Evolutionary conservation across 1,140 invertebrate genomes (phyloP).

Genomic region (Watersipora subatra): DNA sequence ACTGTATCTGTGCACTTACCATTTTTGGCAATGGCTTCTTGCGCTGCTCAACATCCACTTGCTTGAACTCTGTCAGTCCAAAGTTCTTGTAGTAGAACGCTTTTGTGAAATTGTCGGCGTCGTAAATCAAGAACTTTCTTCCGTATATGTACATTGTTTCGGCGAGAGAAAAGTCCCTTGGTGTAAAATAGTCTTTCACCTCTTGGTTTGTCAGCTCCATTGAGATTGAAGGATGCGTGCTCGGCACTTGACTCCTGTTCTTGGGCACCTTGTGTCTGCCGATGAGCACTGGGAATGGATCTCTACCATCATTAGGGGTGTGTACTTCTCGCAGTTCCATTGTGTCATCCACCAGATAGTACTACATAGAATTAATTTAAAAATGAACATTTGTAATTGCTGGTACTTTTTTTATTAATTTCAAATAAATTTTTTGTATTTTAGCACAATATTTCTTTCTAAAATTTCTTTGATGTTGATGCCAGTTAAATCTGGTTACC

Average conservation of each 20-base stretch:
- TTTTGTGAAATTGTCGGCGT: conserved; percentile 66
- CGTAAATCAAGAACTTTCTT: conserved; percentile 58
- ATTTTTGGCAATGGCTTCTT: conserved; percentile 29
- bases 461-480: too few species aligned
- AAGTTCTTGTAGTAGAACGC: conserved; percentile 59
- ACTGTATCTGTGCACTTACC: too few species aligned
- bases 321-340: conserved; percentile 60
- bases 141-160: conserved; percentile 64
- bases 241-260: conserved; percentile 56
- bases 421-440: too few species aligned
- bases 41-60: conserved; percentile 29
- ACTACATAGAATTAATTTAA: conserved; percentile 45
- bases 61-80: conserved; percentile 39
- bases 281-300: conserved; percentile 58
- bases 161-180: conserved; percentile 63
- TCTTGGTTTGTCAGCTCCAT: conserved; percentile 56
- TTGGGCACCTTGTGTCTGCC: conserved; percentile 63
- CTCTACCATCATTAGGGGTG: conserved; percentile 53
- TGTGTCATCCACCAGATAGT: conserved; percentile 65
- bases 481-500: too few species aligned
- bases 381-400: too few species aligned
- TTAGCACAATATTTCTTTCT: too few species aligned
- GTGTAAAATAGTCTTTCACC: conserved; percentile 56
- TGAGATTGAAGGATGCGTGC: conserved; percentile 33
- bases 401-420: too few species aligned